Evolutionary conservation across 1,140 invertebrate genomes (phyloP).

Genomic region (Proctacanthus coquilletti): DNA sequence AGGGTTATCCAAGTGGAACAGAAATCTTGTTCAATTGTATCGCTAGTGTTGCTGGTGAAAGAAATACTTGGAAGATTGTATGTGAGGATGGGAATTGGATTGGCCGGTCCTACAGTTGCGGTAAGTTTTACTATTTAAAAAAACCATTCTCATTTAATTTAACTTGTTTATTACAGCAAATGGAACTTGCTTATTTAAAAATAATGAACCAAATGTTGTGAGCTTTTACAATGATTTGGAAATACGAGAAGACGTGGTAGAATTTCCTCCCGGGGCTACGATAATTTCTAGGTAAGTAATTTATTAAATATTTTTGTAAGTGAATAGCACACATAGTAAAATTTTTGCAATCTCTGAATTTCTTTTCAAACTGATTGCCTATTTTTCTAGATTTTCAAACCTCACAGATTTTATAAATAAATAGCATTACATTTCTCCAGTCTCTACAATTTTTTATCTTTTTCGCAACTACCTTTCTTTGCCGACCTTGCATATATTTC

Average conservation of each 20-base stretch:
- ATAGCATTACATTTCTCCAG: too few relatives aligned
- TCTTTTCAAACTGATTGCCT: too few relatives aligned
- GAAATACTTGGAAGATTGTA: conserved; percentile 64
- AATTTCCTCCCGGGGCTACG: conserved; percentile 56
- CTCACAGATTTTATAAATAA: too few relatives aligned
- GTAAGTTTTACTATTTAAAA: conserved; percentile 28
- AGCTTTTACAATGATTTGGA: conserved; percentile 64
- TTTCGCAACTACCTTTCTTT: too few relatives aligned
- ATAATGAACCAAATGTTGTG: conserved; percentile 60
- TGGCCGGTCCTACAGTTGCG: conserved; percentile 56
- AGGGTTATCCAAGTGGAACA: conserved; percentile 56
- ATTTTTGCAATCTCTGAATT: too few relatives aligned
- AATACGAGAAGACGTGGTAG: conserved; percentile 54
- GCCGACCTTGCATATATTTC: too few relatives aligned
- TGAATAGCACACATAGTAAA: too few relatives aligned
- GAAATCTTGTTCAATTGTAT: conserved; percentile 71
- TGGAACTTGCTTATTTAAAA: conserved; percentile 55
- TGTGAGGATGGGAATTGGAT: conserved; percentile 73
- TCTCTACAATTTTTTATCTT: too few relatives aligned
- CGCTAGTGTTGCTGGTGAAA: conserved; percentile 57
- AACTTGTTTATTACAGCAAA: conserved; percentile 40
- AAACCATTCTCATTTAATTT: conserved; percentile 4
- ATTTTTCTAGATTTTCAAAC: conserved; percentile 3
- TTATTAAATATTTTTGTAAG: too few relatives aligned
- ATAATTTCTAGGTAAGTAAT: conserved; percentile 42